Base-by-base conservation (phyloP, 2,113 vertebrate genomes). In the Aphyosemion australe region DNA sequence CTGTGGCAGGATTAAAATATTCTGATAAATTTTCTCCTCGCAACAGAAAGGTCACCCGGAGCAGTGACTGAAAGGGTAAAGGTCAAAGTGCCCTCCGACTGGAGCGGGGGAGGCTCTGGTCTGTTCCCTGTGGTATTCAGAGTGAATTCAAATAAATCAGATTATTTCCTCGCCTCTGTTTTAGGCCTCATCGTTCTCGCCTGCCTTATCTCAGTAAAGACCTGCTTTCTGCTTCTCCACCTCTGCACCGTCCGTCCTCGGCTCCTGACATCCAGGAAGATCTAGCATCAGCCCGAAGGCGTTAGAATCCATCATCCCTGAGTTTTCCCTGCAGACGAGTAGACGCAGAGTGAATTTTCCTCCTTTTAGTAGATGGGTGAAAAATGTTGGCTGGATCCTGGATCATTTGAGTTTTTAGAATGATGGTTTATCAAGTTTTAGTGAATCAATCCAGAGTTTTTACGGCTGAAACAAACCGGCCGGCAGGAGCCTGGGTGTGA, bases 131-230 rank as follows among this genome's bases (percentile, higher is more conserved):
- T 77, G 83, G 80, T 79, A 83, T 87, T 87, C 84, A 81, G 37
- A 65, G 58, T 70, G 62, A 88, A 88, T 85, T 79, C 64, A 81
- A 89, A 89, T 85, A 74, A 74, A 89, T 92, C 88, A 84, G 85
- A 93, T 91, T 78, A 87, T 87, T 79, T 78, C 45, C 56, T 69
- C 71, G 72, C 84, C 81, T 85, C 80, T 74, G 58, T 72, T 72
- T 50, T 88, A 87, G 75, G 77, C 56, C 73, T 76, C 82, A 86
- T 90, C 89, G 85, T 66, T 87, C 82, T 80, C 73, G 51, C 49
- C 67, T 62, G 70, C 89, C 79, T 90, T 86, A 91, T 91, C 90
- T 83, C 61, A 78, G 63, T 54, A 43, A 53, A 66, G 53, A 78
- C 64, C 61, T 57, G 43, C 39, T 7, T 56, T 58, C 48, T 73